Evolutionary conservation across 2,113 vertebrate species (phyloP), one percentile per base, ranked within the genome.

Genomic region (Brachypteracias leptosomus): DNA sequence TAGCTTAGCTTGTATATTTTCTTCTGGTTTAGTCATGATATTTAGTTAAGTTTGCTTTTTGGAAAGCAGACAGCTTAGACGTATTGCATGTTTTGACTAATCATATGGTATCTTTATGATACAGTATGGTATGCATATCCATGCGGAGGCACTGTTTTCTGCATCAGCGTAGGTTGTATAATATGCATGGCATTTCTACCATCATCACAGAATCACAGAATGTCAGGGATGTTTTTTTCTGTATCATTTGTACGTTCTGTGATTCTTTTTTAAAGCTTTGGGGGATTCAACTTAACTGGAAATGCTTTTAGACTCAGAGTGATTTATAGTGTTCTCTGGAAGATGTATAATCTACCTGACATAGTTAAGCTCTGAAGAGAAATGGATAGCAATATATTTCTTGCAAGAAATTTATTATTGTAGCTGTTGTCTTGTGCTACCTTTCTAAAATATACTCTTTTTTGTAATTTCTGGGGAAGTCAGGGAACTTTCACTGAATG

Each of bases 301-400:
- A 86, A 40, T 51, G 51, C 17, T 70, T 61, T 88, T 79, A 83
- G 46, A 76, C 52, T 76, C 38, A 73, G 31, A 13, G 40, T 84
- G 73, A 83, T 89, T 85, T 87, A 82, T 63, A 65, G 40, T 46
- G 26, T 67, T 93, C 88, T 90, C 35, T 86, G 68, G 71, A 91
- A 97, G 47, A 76, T 55, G 33, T 46, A 80, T 95, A 95, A 88
- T 79, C 61, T 89, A 71, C 80, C 49, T 77, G 40, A 74, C n/a
- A 68, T n/a, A 71, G 31, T 54, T 76, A 86, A 72, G 10, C 26
- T 94, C 52, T 96, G 66, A 92, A 93, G 22, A 94, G 54, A 95
- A 92, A 71, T 55, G 40, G 70, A 61, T 42, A 88, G 24, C 38
- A 83, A 67, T 84, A 75, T 16, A 85, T 78, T 92, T 89, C 73